Conservation (phyloP, 1,140 invertebrate genomes). For the Lordiphosa clarofinis region DNA sequence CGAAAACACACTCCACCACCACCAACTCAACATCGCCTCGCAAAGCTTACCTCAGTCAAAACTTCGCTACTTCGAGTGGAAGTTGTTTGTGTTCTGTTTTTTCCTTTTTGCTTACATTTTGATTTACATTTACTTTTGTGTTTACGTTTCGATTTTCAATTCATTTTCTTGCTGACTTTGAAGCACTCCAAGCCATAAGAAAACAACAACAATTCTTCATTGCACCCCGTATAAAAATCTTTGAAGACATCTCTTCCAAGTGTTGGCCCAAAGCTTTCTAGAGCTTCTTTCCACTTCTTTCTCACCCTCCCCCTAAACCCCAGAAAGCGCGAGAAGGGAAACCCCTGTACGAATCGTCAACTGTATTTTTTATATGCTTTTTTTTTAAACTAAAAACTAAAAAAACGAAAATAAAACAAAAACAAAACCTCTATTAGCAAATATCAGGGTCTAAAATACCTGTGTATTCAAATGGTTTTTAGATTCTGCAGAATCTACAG, state of each 20-base stretch:
- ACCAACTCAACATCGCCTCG: slow-evolving; percentile 11
- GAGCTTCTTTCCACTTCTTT: slow-evolving; percentile 22
- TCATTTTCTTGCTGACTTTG: slow-evolving; percentile 56
- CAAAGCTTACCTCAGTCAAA: slow-evolving; percentile 2
- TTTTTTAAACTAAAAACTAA: slow-evolving; percentile 35
- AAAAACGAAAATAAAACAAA: slow-evolving; percentile 3
- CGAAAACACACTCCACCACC: not conserved
- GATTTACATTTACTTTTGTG: slow-evolving; percentile 8
- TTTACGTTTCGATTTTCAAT: slow-evolving; percentile 32
- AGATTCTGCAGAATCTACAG: slow-evolving; percentile 98
- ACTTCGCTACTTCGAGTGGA: not conserved
- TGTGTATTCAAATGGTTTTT: slow-evolving; percentile 81
- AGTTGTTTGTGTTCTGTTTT: slow-evolving; percentile 16
- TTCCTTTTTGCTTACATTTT: slow-evolving; percentile 13
- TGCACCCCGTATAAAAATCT: slow-evolving; percentile 54
- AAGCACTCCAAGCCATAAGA: slow-evolving; percentile 51
- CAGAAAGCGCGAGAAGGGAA: too few relatives aligned
- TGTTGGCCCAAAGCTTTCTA: slow-evolving; percentile 46
- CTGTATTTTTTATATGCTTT: slow-evolving; percentile 47
- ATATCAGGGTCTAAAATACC: slow-evolving; percentile 76
- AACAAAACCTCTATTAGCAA: slow-evolving; percentile 35
- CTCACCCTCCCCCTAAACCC: not conserved
- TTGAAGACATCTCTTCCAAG: slow-evolving; percentile 44
- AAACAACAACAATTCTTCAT: slow-evolving; percentile 39
- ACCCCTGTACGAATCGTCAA: slow-evolving; percentile 16